Base-by-base conservation (phyloP, 2,888 invertebrate genomes). In the Chrysolina americana region DNA sequence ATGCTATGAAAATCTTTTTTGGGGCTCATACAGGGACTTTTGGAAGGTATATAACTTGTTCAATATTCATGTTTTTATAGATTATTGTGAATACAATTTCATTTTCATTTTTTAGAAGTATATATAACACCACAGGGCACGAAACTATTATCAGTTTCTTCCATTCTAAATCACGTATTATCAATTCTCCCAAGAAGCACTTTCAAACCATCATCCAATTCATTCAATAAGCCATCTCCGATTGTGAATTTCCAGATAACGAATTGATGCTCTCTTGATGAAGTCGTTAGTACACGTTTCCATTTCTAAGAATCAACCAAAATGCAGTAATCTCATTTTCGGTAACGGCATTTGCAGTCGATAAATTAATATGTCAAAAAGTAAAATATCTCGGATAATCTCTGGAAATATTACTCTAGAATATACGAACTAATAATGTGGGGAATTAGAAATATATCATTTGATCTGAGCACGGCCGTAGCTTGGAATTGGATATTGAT, bases 361-460 rank as follows among this genome's bases (percentile, higher is more conserved):
- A 53, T 68, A 36, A 68, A 41, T 68, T 53, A 41, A 53, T 19
- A 41, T 56, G 41, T 56, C 68, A 56, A 68, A 68, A 68, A 68
- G 48, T 68, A 28, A 59, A 59, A 59, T 21, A 68, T 68, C 53
- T 53, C 68, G 41, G 53, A 50, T 41, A 68, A 68, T 68, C 68
- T 68, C 68, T 19, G 41, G 53, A 41, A 53, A 36, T 68, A 53
- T 68, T 41, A 68, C 53, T 68, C 13, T 19, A 15, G 41, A 68
- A 68, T 68, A 28, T 53, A 41, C 53, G 53, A 36, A 41, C n/a
- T 21, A 68, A 68, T 68, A 68, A 68, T 41, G 68, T 68, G 68
- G 68, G 41, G 53, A 68, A 53, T 68, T 53, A 68, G 68, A 50
- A 53, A 68, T 68, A 68, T 53, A 68, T 68, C 68, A 68, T 59